Base-by-base conservation (phyloP, 2,797 vertebrate species). In the Neostethus bicornis region DNA sequence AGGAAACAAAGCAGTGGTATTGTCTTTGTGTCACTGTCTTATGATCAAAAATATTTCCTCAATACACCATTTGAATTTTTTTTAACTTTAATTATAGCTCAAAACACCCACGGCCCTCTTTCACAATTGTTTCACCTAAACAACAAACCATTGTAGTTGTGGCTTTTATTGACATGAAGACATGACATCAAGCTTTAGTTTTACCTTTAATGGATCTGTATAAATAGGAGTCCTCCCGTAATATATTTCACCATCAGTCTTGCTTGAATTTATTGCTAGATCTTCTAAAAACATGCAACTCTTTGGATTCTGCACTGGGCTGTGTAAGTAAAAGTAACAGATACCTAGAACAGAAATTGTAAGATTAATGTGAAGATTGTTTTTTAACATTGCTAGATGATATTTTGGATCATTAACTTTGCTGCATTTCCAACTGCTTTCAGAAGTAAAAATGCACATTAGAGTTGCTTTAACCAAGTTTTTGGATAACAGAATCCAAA, bases 281-380 rank as follows among this genome's bases (percentile, higher is more conserved):
- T n/a, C 41, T 25, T 65, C 41, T 23, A 3, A 12, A 63, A 38
- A 38, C 35, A 81, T 81, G 80, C 23, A 48, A 5, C 1, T 1
- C 51, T 42, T 68, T 28, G 45, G 45, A 51, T 34, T 45, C 20
- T 28, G 20, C 54, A 28, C 20, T 19, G 13, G 39, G 7, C 24
- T 79, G 26, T 7, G 77, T 85, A 46, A 81, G 80, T 72, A 45
- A 10, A 34, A 24, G 5, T 3, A 11, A 31, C 6, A 54, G 3
- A 12, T 17, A 13, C 17, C 19, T 17, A 26, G 7, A 11, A 29
- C 5, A 31, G 12, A 31, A 12, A 31, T 12, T 12, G 31, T 11
- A 29, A 10, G 3, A 31, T 12, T 31, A 2, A 13, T 31, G 29
- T 12, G 31, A 29, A 11, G 4, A 31, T 31, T 12, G 3, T 11